Conservation (phyloP, 2,797 vertebrate species). For the Pristis pectinata region DNA sequence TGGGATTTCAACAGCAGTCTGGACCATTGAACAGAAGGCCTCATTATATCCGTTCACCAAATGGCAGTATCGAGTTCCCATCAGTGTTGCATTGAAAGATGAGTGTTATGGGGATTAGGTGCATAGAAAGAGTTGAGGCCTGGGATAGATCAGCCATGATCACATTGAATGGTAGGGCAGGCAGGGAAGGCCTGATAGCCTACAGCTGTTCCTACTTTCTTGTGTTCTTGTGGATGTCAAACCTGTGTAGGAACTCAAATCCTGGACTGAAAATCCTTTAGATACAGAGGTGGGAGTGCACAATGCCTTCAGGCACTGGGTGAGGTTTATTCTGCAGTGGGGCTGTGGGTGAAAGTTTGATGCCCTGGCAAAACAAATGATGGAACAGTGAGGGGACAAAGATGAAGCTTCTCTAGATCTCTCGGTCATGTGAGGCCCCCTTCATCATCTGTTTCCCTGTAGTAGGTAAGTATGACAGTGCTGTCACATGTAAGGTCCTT, state of each 20-base stretch:
- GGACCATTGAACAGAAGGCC: not conserved
- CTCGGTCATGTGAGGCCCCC: not conserved
- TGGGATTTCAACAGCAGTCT: not conserved
- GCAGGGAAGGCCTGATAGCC: no score
- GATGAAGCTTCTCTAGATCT: not conserved
- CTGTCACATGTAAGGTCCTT: slow-evolving; percentile 20
- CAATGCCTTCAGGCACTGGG: not conserved
- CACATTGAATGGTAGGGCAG: no score
- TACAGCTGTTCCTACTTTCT: no score
- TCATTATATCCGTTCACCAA: no score
- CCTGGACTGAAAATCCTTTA: not conserved
- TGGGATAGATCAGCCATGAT: no score
- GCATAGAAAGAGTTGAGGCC: no score
- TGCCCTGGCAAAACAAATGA: not conserved
- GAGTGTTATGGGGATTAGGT: no score
- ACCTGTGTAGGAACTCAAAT: not conserved
- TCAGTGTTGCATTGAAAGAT: not conserved
- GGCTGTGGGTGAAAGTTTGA: not conserved
- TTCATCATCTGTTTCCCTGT: not conserved
- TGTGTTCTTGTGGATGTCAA: not conserved
- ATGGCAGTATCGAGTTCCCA: not conserved
- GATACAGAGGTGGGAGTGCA: not conserved
- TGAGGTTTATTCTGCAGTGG: not conserved
- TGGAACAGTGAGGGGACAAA: not conserved
- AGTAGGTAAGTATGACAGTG: not conserved